Evolutionary conservation across 1,140 invertebrate species (phyloP).

Genomic region (Scaptomyza pallida): DNA sequence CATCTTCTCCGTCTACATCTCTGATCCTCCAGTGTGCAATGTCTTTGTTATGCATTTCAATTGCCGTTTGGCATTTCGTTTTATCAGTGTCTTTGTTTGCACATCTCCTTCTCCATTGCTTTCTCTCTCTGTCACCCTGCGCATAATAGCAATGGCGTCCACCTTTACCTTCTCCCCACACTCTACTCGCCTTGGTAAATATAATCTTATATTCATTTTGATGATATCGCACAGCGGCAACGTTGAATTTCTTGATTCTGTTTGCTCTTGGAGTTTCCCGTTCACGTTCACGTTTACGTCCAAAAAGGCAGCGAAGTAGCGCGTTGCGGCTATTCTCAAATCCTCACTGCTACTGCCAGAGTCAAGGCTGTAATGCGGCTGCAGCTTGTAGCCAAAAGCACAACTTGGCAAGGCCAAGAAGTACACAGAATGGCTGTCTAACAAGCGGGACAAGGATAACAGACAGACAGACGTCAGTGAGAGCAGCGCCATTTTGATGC

Average conservation of each 20-base stretch:
- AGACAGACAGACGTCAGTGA: conserved; percentile 13
- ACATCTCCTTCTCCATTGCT: conserved; percentile 52
- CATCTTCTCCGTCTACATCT: background rate
- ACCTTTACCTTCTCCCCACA: background rate
- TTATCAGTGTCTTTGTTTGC: conserved; percentile 79
- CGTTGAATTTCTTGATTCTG: conserved; percentile 55
- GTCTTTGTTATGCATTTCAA: conserved; percentile 76
- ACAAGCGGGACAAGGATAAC: conserved; percentile 7
- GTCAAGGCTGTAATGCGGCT: conserved; percentile 37
- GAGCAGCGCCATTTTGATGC: conserved; percentile 54
- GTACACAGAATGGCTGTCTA: conserved; percentile 10
- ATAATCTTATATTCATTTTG: conserved; percentile 81
- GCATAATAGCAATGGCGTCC: conserved; percentile 42
- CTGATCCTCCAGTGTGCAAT: conserved; percentile 26
- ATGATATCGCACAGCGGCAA: conserved; percentile 58
- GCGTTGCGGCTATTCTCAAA: conserved; percentile 13
- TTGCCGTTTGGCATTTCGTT: conserved; percentile 81
- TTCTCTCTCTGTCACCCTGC: conserved; percentile 11
- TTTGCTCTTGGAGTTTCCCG: conserved; percentile 51
- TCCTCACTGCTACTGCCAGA: conserved; percentile 24
- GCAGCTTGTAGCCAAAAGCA: conserved; percentile 78
- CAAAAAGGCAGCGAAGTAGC: conserved; percentile 40
- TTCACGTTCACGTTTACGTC: conserved; percentile 9
- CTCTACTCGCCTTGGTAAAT: conserved; percentile 48
- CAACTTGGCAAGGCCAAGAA: conserved; percentile 45